Conservation (phyloP, 2,797 vertebrate species). For the Phoebastria nigripes region DNA sequence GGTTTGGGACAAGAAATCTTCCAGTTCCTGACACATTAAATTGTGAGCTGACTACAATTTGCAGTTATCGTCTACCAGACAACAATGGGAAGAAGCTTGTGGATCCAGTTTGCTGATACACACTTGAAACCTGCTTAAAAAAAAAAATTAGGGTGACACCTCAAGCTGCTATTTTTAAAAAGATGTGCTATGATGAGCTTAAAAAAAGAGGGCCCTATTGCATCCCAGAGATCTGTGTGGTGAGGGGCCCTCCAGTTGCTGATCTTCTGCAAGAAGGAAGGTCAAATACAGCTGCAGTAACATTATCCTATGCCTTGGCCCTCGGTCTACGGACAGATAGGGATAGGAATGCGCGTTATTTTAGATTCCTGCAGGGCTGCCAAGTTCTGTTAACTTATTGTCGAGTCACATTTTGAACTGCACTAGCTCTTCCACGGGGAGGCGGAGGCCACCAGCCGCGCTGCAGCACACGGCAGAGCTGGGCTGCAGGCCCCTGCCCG, state of each 20-base stretch:
- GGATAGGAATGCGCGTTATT: background rate
- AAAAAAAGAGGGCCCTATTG: slow-evolving; percentile 40
- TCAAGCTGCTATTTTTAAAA: slow-evolving; percentile 38
- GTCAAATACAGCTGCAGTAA: slow-evolving; percentile 58
- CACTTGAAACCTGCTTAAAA: slow-evolving; percentile 30
- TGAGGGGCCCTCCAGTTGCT: background rate
- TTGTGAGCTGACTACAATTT: background rate
- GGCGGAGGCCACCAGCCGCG: background rate
- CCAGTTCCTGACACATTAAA: background rate
- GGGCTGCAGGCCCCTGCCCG: background rate
- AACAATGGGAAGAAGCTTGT: background rate
- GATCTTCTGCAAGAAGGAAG: slow-evolving; percentile 38
- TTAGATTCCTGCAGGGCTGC: background rate
- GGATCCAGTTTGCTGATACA: slow-evolving; percentile 41
- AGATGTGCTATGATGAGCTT: slow-evolving; percentile 48
- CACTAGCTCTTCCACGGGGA: background rate
- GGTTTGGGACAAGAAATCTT: slow-evolving; percentile 18
- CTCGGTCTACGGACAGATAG: background rate
- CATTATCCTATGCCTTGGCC: background rate
- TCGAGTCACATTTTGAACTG: background rate
- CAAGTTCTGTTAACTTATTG: background rate
- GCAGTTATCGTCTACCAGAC: background rate
- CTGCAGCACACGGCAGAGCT: background rate
- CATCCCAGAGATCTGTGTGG: slow-evolving; percentile 16
- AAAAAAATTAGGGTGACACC: background rate